phyloP scores from a whole-genome alignment of 2,113 vertebrate genomes.

The Haplotaxodon microlepis region DNA sequence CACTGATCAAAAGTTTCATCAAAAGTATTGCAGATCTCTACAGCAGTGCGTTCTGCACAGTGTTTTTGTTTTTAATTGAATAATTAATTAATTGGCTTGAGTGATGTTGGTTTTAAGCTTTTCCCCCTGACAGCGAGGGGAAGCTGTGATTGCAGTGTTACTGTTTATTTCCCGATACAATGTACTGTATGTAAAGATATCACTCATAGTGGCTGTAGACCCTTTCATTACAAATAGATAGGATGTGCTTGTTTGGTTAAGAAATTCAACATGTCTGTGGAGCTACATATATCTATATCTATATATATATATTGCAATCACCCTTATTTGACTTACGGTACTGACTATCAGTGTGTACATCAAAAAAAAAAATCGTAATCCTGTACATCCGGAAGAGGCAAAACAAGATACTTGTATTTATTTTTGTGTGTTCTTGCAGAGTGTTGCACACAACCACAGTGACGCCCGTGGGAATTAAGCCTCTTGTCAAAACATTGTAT shows the following conservation, averaged over 20 bases:
- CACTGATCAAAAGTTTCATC: constrained; percentile 32
- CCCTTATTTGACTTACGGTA: constrained; percentile 29
- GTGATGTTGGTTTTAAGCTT: constrained; percentile 28
- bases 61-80: not conserved
- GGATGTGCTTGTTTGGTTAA: constrained; percentile 29
- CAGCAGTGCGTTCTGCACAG: not conserved
- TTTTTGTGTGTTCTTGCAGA: constrained; percentile 51
- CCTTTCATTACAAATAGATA: constrained; percentile 21
- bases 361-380: constrained; percentile 31
- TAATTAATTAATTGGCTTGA: not conserved
- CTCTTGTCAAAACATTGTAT: constrained; percentile 7
- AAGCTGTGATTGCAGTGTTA: constrained; percentile 48
- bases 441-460: constrained; percentile 50
- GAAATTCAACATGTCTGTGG: constrained; percentile 8
- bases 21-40: constrained; percentile 29
- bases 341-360: constrained; percentile 29
- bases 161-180: constrained; percentile 39
- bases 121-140: constrained; percentile 13
- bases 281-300: not conserved
- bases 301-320: constrained; percentile 1
- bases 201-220: constrained; percentile 19
- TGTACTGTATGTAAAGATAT: constrained; percentile 57
- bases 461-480: not conserved
- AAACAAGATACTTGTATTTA: constrained; percentile 37
- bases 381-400: constrained; percentile 8